These are phyloP conservation scores for Meiosimyza platycephala DNA, from an alignment of 2,888 invertebrate species.

Conservation along the genomic window DNA sequence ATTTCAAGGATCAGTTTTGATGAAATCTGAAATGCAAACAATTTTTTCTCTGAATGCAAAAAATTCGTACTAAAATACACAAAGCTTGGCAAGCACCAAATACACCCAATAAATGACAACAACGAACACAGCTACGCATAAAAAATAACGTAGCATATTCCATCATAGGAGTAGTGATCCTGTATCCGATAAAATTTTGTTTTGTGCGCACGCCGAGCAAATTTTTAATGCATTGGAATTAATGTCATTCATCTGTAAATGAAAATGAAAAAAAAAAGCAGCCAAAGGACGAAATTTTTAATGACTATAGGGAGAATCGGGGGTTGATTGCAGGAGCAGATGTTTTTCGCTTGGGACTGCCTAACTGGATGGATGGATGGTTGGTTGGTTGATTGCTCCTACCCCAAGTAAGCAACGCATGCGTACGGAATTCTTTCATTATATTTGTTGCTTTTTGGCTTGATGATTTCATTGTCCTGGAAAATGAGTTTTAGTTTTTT, in stretches of 20 bases:
- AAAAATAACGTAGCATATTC: conserved; percentile 28
- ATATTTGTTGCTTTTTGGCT: conserved; percentile 45
- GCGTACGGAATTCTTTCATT: conserved; percentile 50
- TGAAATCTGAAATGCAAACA: conserved; percentile 43
- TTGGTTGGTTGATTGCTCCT: conserved; percentile 32
- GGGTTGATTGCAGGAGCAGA: conserved; percentile 58
- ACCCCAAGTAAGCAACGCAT: conserved; percentile 45
- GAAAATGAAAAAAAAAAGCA: not conserved
- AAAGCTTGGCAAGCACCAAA: not conserved
- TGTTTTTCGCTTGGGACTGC: conserved; percentile 52
- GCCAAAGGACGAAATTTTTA: not conserved
- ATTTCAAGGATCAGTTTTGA: conserved; percentile 44
- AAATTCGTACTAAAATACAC: not conserved
- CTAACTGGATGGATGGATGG: conserved; percentile 4
- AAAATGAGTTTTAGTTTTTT: conserved; percentile 42
- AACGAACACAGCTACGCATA: not conserved
- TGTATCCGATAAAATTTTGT: conserved; percentile 3
- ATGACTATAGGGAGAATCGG: conserved; percentile 22
- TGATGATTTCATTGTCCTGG: conserved; percentile 45
- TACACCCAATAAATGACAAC: conserved; percentile 2
- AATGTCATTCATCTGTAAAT: conserved; percentile 33
- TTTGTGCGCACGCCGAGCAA: conserved; percentile 26
- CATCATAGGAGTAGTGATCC: conserved; percentile 1
- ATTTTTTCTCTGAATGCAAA: not conserved
- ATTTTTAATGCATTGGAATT: conserved; percentile 37